Evolutionary conservation across 2,797 vertebrate genomes (phyloP).

Genomic region (Atherinosoma microstoma): DNA sequence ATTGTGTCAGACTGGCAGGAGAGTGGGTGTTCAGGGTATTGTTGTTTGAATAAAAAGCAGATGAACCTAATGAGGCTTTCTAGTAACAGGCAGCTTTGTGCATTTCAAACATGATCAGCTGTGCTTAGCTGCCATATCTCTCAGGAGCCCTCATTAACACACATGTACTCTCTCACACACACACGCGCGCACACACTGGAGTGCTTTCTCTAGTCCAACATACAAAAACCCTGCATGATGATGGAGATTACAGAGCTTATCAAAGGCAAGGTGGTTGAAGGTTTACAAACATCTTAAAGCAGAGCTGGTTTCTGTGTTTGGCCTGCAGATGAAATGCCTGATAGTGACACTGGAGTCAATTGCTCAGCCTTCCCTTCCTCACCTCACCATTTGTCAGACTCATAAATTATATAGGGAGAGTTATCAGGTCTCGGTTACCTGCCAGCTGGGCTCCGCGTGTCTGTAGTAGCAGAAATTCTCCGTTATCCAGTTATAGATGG

Average conservation of each 20-base stretch:
- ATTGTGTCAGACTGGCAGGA: conserved; percentile 41
- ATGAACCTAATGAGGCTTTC: conserved; percentile 84
- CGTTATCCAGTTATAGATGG: conserved; percentile 91
- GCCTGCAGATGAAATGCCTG: conserved; percentile 30
- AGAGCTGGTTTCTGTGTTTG: background rate
- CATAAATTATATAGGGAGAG: conserved; percentile 76
- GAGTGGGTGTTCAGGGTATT: conserved; percentile 48
- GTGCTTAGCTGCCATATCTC: conserved; percentile 82
- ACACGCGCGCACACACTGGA: conserved; percentile 28
- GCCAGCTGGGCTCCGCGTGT: conserved; percentile 91
- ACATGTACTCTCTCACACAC: conserved; percentile 36
- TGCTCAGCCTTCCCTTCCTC: conserved; percentile 48
- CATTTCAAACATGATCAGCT: conserved; percentile 84
- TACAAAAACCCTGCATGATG: conserved; percentile 53
- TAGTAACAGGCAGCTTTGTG: conserved; percentile 79
- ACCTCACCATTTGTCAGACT: conserved; percentile 64
- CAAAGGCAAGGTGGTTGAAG: background rate
- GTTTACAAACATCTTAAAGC: background rate
- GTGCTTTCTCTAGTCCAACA: conserved; percentile 57
- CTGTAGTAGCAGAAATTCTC: conserved; percentile 91
- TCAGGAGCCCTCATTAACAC: conserved; percentile 84
- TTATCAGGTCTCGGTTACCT: conserved; percentile 80
- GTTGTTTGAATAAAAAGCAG: conserved; percentile 82
- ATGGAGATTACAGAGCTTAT: conserved; percentile 55
- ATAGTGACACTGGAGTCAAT: conserved; percentile 63